phyloP scores from a whole-genome alignment of 2,888 invertebrate species.

The Cyclophora punctaria region DNA sequence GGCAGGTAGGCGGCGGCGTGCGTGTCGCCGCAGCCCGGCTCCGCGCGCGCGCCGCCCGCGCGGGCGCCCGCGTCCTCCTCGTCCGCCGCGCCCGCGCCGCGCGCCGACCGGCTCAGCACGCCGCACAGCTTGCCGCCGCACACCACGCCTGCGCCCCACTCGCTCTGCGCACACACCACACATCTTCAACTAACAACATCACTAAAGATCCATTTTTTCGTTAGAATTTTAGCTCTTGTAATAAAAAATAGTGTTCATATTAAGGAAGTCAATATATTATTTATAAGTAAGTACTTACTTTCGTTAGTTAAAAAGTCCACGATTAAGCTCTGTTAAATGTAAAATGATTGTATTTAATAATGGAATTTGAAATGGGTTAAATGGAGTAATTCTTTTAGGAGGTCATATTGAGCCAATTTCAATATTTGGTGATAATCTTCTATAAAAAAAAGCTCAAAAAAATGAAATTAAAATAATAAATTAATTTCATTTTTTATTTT shows the following conservation, averaged over 20 bases:
- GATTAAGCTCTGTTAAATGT: slow-evolving; percentile 5
- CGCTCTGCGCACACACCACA: slow-evolving; percentile 26
- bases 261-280: no score
- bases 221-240: no score
- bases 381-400: slow-evolving; percentile 74
- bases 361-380: slow-evolving; percentile 82
- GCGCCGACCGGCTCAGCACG: slow-evolving; percentile 38
- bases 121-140: slow-evolving; percentile 56
- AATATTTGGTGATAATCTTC: slow-evolving; percentile 51
- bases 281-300: no score
- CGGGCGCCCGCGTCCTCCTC: not conserved
- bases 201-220: no score
- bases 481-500: no score
- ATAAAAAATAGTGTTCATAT: no score
- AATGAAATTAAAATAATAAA: slow-evolving; percentile 76
- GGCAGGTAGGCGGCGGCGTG: slow-evolving; percentile 42
- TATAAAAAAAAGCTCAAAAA: slow-evolving; percentile 77
- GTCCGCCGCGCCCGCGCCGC: not conserved
- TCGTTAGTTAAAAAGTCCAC: no score
- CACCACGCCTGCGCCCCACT: slow-evolving; percentile 53
- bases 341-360: slow-evolving; percentile 83
- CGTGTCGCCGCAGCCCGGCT: slow-evolving; percentile 31
- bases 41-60: slow-evolving; percentile 9
- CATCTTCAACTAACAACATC: no score
- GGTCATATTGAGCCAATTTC: slow-evolving; percentile 75